phyloP scores from a whole-genome alignment of 2,888 invertebrate genomes.

The Cosmia trapezina region DNA sequence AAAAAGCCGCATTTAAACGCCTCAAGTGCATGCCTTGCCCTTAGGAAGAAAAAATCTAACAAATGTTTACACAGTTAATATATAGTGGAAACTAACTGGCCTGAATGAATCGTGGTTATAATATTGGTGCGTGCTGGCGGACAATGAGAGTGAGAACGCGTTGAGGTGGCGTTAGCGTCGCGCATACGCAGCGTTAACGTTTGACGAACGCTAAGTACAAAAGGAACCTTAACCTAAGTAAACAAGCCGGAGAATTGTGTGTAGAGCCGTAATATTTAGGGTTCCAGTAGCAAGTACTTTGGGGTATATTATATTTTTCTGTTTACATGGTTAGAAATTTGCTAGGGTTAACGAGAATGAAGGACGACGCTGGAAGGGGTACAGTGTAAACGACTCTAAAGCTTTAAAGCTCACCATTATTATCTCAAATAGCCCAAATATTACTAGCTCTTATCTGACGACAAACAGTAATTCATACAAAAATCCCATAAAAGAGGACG shows the following conservation, averaged over 20 bases:
- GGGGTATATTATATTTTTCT: background rate
- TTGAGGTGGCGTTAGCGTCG: background rate
- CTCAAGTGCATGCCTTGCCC: slow-evolving; percentile 94
- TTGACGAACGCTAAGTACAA: background rate
- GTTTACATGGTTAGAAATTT: background rate
- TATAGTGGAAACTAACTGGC: background rate
- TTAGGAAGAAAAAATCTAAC: slow-evolving; percentile 68
- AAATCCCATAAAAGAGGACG: too few species aligned
- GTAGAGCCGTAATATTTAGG: background rate
- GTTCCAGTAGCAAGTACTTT: background rate
- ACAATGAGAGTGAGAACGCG: background rate
- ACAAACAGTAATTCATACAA: too few species aligned
- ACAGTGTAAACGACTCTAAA: background rate
- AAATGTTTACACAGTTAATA: background rate
- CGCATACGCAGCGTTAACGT: background rate
- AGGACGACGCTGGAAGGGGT: too few species aligned
- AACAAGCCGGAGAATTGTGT: background rate
- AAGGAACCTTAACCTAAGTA: too few species aligned
- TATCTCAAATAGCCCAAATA: background rate
- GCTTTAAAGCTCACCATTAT: background rate
- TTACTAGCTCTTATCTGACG: too few species aligned
- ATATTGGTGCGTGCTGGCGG: background rate
- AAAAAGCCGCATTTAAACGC: slow-evolving; percentile 97
- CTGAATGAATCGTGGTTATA: slow-evolving; percentile 9
- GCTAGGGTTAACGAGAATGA: background rate